Evolutionary conservation across 2,113 vertebrate species (phyloP), one percentile per base, ranked within the genome.

Genomic region (Paralichthys olivaceus): DNA sequence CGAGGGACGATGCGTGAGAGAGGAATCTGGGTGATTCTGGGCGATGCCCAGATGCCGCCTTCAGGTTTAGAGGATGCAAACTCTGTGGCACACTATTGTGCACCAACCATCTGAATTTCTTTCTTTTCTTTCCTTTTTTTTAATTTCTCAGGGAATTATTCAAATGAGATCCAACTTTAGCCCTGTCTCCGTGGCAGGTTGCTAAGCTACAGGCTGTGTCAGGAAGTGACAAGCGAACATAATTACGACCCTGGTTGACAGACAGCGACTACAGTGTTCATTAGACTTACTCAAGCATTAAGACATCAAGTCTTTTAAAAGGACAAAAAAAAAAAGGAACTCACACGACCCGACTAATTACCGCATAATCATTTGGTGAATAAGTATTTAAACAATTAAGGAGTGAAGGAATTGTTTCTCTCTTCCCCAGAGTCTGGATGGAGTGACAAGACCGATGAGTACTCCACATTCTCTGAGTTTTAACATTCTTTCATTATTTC

Each of bases 191-290:
- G 58, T 47, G 54, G 75, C 75, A 57, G 75, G 91, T 91, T 93
- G 90, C 91, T 87, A 84, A 79, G 91, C 65, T 79, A 93, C 89
- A 47, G 87, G 22, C 83, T 7, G 62, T 85, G 90, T 90, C 80
- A 88, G 83, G 87, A 91, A 88, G 85, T 85, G 85, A 91, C 84
- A 90, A 34, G 83, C 66, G 58, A 71, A 74, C 73, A 88, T 91
- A 91, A 93, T 92, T 91, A 85, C 72, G 72, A 74, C 77, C 80
- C 72, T 59, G 79, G 72, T 55, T 91, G 90, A 91, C 89, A 93
- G 85, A 87, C 81, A 87, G 32, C 56, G n/a, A 75, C 56, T 84
- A 80, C 81, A 82, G 83, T 84, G 83, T 87, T 91, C 86, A 90
- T 90, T 88, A 87, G 76, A 79, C 90, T 75, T 79, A 87, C 86